These are phyloP conservation scores for Tychaedon coryphoeus DNA, from an alignment of 2,113 vertebrate genomes.

Conservation along the genomic window DNA sequence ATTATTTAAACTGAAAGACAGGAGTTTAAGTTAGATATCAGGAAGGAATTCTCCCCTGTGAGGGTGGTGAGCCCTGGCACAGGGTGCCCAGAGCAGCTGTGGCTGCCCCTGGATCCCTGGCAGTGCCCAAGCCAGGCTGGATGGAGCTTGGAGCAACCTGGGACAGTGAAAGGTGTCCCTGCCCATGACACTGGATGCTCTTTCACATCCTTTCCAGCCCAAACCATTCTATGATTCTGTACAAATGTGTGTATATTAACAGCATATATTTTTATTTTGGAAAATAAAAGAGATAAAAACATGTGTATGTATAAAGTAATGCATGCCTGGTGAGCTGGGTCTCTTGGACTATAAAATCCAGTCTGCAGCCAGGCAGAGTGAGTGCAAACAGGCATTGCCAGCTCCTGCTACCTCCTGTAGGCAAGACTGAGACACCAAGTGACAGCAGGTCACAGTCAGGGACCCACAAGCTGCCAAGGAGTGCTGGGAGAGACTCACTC, in stretches of 20 bases:
- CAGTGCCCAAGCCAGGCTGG: not conserved
- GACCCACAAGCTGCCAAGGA: not conserved
- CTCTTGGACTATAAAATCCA: not conserved
- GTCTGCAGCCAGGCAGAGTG: not conserved
- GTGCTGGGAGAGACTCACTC: not conserved
- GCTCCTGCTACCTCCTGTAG: not conserved
- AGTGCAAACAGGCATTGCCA: not conserved
- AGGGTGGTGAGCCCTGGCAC: not conserved
- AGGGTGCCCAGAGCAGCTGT: not conserved
- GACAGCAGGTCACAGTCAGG: not conserved
- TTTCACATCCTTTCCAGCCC: not conserved
- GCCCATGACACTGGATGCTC: accelerated
- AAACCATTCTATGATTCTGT: not conserved
- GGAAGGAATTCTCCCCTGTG: not conserved
- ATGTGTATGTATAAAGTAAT: not conserved
- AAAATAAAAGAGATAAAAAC: not conserved
- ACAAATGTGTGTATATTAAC: not conserved
- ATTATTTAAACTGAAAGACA: not conserved
- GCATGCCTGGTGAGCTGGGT: not conserved
- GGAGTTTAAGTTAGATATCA: not conserved
- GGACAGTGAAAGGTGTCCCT: not conserved
- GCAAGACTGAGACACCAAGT: not conserved
- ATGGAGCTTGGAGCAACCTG: accelerated
- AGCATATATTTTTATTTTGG: not conserved
- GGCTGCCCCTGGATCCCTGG: not conserved